Percentiles rank a stretch among this genome's conserved stretches.
Evolutionary conservation across 2,797 vertebrate species (phyloP).

Genomic region (Nasua narica): DNA sequence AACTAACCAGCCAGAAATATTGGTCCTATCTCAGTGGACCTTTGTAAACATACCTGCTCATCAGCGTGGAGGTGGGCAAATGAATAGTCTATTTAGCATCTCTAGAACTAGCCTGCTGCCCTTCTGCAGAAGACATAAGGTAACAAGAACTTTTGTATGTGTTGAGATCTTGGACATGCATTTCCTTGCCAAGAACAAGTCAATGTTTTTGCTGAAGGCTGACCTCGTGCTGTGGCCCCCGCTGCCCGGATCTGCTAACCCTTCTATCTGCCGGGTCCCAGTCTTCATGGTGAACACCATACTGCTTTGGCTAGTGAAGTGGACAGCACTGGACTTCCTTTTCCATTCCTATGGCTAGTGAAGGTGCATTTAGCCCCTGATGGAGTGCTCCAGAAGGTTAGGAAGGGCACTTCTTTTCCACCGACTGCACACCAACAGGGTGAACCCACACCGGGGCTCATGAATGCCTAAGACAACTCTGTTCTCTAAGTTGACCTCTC

Average conservation of each 20-base stretch:
- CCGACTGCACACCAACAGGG: neutral
- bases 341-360: neutral
- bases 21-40: neutral
- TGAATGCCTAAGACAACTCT: slow-evolving; percentile 66
- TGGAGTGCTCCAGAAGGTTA: neutral
- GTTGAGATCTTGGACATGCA: slow-evolving; percentile 74
- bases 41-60: slow-evolving; percentile 62
- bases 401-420: neutral
- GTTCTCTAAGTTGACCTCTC: slow-evolving; percentile 76
- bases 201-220: slow-evolving; percentile 62
- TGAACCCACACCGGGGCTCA: slow-evolving; percentile 27
- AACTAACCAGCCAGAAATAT: neutral
- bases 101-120: slow-evolving; percentile 71
- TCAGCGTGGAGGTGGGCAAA: slow-evolving; percentile 56
- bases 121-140: slow-evolving; percentile 72
- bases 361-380: neutral
- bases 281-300: neutral
- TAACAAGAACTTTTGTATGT: slow-evolving; percentile 68
- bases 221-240: slow-evolving; percentile 65
- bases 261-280: slow-evolving; percentile 28
- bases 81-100: slow-evolving; percentile 66
- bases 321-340: neutral
- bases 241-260: slow-evolving; percentile 67
- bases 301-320: neutral
- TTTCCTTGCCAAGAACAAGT: slow-evolving; percentile 73